Base-by-base conservation (phyloP, 2,888 invertebrate genomes). In the Drosophila limbata region DNA sequence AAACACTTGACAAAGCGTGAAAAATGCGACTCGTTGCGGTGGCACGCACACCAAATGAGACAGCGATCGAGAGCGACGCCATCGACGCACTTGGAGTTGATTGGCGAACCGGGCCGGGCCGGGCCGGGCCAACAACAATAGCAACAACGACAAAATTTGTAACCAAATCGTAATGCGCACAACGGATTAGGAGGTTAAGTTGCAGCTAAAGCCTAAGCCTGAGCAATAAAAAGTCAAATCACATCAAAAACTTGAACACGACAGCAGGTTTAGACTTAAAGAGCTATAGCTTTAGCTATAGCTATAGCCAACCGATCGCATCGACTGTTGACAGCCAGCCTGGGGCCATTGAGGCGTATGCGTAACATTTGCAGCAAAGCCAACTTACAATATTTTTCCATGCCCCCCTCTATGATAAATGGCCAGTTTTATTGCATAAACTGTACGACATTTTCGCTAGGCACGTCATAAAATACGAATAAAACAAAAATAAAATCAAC, bases 341-440 rank as follows among this genome's bases (percentile, higher is more conserved):
- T 79, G 77, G 69, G 77, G 79, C 73, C 79, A 60, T 79, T 62
- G 88, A 89, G 89, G 89, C 89, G 85, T 86, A 86, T 88, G 82
- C 89, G 89, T 77, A 84, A 86, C 74, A 73, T 75, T 77, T 65
- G 69, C 69, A 70, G 65, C 72, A 13, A 28, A 74, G 44, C 67
- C 51, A 62, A 50, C 56, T 75, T 73, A 77, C 75, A 77, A 76
- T 75, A 71, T 75, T 59, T 68, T 60, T 50, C 50, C 65, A 69
- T 61, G 79, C 69, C 73, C 75, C 75, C 85, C 73, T 59, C 61
- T 68, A 71, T 86, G 89, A 86, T 88, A 81, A 81, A 86, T 86
- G 85, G 82, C 79, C 79, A 77, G 89, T 88, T 88, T 88, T 88
- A 88, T 86, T 88, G 79, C 77, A 84, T 81, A 86, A 79, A 84